These are phyloP conservation scores for chimpanzee (Pan troglodytes) DNA, from an alignment of 2,113 vertebrate genomes.

Conservation along the genomic window NHGRI_mPanTro3-v2.1_pri NC_072398.2:188855501-188856000, in stretches of 20 bases:
- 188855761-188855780: neutral
- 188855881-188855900: neutral
- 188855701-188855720: neutral
- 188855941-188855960: neutral
- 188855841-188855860: neutral
- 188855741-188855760: neutral
- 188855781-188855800: neutral
- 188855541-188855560: neutral
- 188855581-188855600: neutral
- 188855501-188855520: fast-evolving
- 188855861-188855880: neutral
- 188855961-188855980: neutral
- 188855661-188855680: neutral
- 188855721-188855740: neutral
- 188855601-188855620: neutral
- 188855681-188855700: neutral
- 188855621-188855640: neutral
- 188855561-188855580: neutral
- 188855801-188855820: neutral
- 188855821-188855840: neutral
- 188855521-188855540: neutral
- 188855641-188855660: neutral
- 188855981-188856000: too few relatives aligned
- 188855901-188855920: neutral
- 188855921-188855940: neutral